These are phyloP conservation scores for Philopotamus ludificatus DNA, from an alignment of 1,140 invertebrate genomes.

Conservation along the genomic window DNA sequence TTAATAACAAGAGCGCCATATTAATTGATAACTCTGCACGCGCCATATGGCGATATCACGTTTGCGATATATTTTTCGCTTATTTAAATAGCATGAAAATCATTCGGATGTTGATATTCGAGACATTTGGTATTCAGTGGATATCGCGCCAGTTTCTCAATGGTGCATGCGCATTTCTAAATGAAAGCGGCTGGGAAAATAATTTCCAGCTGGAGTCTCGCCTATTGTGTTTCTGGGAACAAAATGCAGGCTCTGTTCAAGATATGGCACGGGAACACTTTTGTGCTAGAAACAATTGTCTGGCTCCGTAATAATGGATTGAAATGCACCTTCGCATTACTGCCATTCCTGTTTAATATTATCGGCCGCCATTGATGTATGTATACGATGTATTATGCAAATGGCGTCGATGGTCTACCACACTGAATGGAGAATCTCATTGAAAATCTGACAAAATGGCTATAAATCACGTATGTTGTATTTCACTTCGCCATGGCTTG, in stretches of 20 bases:
- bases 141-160: background rate
- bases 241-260: background rate
- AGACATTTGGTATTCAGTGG: no score
- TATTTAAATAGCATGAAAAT: background rate
- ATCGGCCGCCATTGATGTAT: no score
- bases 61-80: background rate
- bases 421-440: no score
- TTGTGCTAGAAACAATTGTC: conserved; percentile 2
- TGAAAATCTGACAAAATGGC: no score
- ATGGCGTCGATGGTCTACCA: background rate
- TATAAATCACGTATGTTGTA: no score
- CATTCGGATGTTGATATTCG: background rate
- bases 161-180: background rate
- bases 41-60: no score
- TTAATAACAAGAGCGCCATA: background rate
- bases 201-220: background rate
- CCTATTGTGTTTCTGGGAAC: background rate
- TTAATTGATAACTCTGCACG: no score
- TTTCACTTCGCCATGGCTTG: no score
- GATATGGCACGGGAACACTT: background rate
- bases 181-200: conserved; percentile 6
- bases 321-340: no score
- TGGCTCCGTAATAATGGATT: background rate
- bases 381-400: background rate
- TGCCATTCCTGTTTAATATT: no score